Evolutionary conservation across 2,797 vertebrate genomes (phyloP).

Genomic region (Clarias pachynema): DNA sequence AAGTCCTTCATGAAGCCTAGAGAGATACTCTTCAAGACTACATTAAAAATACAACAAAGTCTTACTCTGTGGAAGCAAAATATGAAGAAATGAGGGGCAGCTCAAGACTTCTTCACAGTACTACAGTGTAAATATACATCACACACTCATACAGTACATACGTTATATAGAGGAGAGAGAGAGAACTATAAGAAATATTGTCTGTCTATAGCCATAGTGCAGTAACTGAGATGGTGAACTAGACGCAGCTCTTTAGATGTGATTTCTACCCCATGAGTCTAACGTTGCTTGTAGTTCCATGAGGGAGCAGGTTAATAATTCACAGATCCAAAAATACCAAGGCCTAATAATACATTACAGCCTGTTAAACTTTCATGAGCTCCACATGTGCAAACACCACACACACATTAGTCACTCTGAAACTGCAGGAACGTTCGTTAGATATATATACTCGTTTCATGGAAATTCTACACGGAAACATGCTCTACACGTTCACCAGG

Average conservation of each 20-base stretch:
- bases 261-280: constrained; percentile 36
- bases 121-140: too few species aligned
- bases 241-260: constrained; percentile 1
- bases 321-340: constrained; percentile 54
- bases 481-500: background rate
- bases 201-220: background rate
- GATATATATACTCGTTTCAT: background rate
- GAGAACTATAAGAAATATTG: too few species aligned
- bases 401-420: constrained; percentile 13
- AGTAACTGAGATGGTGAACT: background rate
- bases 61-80: too few species aligned
- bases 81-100: too few species aligned
- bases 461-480: background rate
- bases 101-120: too few species aligned
- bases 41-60: too few species aligned
- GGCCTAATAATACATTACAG: constrained; percentile 53
- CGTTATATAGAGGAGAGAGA: too few species aligned
- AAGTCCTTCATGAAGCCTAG: too few species aligned
- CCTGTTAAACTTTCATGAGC: constrained; percentile 54
- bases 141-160: too few species aligned
- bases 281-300: constrained; percentile 33
- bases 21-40: too few species aligned
- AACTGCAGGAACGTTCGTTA: background rate
- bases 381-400: constrained; percentile 27
- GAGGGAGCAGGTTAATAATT: constrained; percentile 55